Evolutionary conservation across 2,888 invertebrate genomes (phyloP), one percentile per base, ranked within the genome.

Genomic region (Dolomedes plantarius): DNA sequence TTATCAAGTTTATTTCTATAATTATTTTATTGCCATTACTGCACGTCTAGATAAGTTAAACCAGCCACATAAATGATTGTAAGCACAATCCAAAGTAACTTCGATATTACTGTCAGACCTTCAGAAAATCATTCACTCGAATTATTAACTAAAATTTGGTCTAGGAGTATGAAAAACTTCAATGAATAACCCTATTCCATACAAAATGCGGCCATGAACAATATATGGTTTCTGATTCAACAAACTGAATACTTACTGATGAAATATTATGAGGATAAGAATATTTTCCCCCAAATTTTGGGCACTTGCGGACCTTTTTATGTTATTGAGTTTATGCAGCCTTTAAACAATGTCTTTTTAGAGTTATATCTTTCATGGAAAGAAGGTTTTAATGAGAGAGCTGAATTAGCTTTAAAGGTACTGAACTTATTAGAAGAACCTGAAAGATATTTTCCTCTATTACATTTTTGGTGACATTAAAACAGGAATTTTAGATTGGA

Each of bases 391-490:
- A 82, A 73, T n/a, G 82, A 89, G 28, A 87, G 90, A 50, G 90
- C 89, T 1, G 77, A 88, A 19, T 76, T 90, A 19, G 91, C 90
- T 2, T 69, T 90, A 9, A 92, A 93, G 91, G 93, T 95, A 28
- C 90, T 95, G 88, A 94, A 94, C 89, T 92, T 94, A 29, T 89
- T 94, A 2, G 92, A 93, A 72, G 92, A 93, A 86, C 90, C 95
- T 68, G 94, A 94, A 64, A 92, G 91, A 31, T 92, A 91, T 50
- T 93, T 94, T 86, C 92, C 93, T 0, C 94, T 94, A 89, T 92
- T 95, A 85, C 93, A 94, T 89, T 91, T 95, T 29, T 95, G n/a
- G 95, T 91, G 94, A 95, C 91, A 92, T 95, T 0, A 94, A 94
- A 91, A 91, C 94, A 86, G 93, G 93, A 86, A 95, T 90, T 95